phyloP scores from a whole-genome alignment of 2,113 vertebrate species.

The Oreochromis niloticus region DNA sequence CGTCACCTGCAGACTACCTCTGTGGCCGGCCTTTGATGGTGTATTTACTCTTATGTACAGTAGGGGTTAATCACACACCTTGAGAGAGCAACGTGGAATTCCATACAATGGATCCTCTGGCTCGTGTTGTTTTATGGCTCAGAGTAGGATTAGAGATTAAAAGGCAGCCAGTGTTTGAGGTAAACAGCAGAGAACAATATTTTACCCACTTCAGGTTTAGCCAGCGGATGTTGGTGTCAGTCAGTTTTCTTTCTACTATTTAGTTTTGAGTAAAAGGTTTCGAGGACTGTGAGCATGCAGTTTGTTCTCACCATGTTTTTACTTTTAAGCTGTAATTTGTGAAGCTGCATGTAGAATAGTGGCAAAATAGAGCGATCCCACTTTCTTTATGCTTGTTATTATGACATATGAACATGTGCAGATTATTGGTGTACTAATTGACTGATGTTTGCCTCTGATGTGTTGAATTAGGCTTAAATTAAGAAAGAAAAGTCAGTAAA shows the following conservation, averaged over 20 bases:
- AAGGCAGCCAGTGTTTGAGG: conserved; percentile 58
- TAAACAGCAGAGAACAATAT: conserved; percentile 67
- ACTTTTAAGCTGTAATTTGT: not conserved
- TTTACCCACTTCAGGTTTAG: conserved; percentile 58
- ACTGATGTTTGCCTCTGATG: not conserved
- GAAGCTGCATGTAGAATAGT: not conserved
- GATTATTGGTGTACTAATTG: not conserved
- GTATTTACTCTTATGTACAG: conserved; percentile 70
- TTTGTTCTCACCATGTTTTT: not conserved
- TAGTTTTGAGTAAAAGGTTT: conserved; percentile 1
- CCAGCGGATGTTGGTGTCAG: conserved; percentile 60
- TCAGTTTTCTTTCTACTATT: not conserved
- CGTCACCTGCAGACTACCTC: conserved; percentile 68
- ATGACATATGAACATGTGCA: not conserved
- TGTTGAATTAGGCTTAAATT: not conserved
- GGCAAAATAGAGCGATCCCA: not conserved
- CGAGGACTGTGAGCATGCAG: not conserved
- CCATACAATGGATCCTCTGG: conserved; percentile 64
- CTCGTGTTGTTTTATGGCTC: conserved; percentile 62
- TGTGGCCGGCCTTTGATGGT: conserved; percentile 59
- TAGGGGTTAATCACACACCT: conserved; percentile 75
- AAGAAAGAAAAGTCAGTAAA: not conserved
- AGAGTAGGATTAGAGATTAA: conserved; percentile 74
- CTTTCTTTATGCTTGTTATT: not conserved
- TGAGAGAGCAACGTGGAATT: conserved; percentile 37